These are phyloP conservation scores for Amorpha juglandis DNA, from an alignment of 2,888 invertebrate genomes.

Conservation along the genomic window DNA sequence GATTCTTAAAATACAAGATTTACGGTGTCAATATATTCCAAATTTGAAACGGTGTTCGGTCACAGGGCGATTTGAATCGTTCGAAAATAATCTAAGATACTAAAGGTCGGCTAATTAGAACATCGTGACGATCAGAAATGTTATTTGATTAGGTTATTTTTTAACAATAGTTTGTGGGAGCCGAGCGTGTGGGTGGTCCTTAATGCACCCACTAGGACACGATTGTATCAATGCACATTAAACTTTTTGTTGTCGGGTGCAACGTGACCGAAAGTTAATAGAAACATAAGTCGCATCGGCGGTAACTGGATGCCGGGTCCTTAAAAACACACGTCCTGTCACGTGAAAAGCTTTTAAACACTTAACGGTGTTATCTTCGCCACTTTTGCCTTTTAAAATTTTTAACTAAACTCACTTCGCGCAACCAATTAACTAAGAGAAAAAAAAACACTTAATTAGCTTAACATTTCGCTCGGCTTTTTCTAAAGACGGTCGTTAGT, in stretches of 20 bases:
- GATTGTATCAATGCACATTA: conserved; percentile 65
- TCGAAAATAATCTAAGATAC: conserved; percentile 28
- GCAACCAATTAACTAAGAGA: conserved; percentile 16
- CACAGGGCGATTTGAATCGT: conserved; percentile 1
- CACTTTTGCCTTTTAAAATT: conserved; percentile 27
- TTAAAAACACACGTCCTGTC: conserved; percentile 23
- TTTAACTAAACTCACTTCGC: conserved; percentile 23
- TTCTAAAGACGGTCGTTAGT: conserved; percentile 5
- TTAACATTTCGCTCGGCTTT: conserved; percentile 7
- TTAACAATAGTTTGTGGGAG: conserved; percentile 48
- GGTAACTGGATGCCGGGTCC: conserved; percentile 14
- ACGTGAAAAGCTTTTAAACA: conserved; percentile 30
- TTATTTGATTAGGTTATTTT: conserved; percentile 56
- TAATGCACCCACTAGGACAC: conserved; percentile 47
- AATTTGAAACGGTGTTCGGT: conserved; percentile 23
- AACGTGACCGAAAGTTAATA: conserved; percentile 57
- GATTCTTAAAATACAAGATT: conserved; percentile 34
- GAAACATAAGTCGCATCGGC: conserved; percentile 46
- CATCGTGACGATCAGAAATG: conserved; percentile 54
- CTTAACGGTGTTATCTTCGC: conserved; percentile 30
- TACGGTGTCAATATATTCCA: conserved; percentile 28
- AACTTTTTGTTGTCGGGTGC: conserved; percentile 56
- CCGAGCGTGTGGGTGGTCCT: conserved; percentile 64
- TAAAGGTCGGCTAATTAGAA: conserved; percentile 51
- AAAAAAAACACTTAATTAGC: conserved; percentile 14